Evolutionary conservation across 1,140 invertebrate species (phyloP), one percentile per base, ranked within the genome.

Genomic region (Calosoma granatense): DNA sequence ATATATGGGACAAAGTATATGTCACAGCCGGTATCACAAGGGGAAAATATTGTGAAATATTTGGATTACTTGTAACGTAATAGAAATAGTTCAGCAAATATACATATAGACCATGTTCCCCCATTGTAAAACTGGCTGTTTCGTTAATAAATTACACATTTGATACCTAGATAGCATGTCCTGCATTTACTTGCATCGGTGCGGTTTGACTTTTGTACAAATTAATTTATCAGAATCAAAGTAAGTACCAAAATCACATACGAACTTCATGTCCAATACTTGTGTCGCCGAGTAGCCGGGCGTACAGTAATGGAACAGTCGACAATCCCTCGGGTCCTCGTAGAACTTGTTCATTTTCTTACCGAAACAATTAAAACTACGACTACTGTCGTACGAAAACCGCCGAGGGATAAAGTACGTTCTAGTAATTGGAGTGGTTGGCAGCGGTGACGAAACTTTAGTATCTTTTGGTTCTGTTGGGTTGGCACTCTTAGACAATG

Each of bases 301-400:
- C 1, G 78, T 79, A 61, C 79, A 82, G 54, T 81, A 82, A 61
- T 82, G 80, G 56, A 82, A 82, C 22, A 81, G 62, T 53, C 78
- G 70, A 60, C 79, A 82, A 60, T 81, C 78, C 58, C 76, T 72
- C 20, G 69, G 66, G 62, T 82, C 79, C 1, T 76, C 73, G 55
- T 81, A 81, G 66, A 81, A 82, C 55, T 72, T 72, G 59, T 81
- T 74, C 60, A 78, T 67, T 54, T 78, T 68, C 61, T 74, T 79
- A 30, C 76, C 74, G 22, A 79, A 67, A 60, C 80, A 82, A 58
- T 77, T 80, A 63, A 82, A 82, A 15, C 65, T 59, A 39, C 62
- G 69, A 15, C 61, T 58, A 52, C 59, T 59, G n/a, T 59, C 58
- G 23, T 2, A 65, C 55, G 17, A 55, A 51, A 19, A 64, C 26